phyloP scores from a whole-genome alignment of 2,113 vertebrate species.

The Anoura caudifer region DNA sequence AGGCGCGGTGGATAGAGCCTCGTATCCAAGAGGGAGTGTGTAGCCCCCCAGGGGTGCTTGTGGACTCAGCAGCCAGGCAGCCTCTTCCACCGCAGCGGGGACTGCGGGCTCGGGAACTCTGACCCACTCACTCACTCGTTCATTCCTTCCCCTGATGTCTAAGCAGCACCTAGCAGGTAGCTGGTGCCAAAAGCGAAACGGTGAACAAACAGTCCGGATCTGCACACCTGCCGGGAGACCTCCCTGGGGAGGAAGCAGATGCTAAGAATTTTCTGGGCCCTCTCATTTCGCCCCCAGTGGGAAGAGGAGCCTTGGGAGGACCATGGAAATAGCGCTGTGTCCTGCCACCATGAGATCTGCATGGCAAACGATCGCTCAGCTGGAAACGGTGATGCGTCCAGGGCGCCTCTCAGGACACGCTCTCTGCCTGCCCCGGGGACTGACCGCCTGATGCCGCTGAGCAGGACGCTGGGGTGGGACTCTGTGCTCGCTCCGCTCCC shows the following conservation, averaged over 20 bases:
- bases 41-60: fast-evolving
- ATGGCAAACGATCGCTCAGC: not conserved
- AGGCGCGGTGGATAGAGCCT: fast-evolving
- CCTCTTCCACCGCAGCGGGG: not conserved
- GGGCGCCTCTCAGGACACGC: not conserved
- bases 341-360: not conserved
- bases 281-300: not conserved
- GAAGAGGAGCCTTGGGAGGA: not conserved
- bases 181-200: not conserved
- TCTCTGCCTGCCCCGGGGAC: not conserved
- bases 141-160: not conserved
- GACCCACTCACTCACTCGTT: not conserved
- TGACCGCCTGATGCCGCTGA: not conserved
- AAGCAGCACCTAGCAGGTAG: fast-evolving
- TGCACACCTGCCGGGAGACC: not conserved
- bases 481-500: fast-evolving
- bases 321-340: not conserved
- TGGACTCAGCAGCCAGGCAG: fast-evolving
- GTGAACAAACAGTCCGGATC: fast-evolving
- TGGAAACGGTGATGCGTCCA: fast-evolving
- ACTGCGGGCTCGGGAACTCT: not conserved
- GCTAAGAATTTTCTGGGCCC: not conserved
- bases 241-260: not conserved
- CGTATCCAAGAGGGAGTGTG: not conserved
- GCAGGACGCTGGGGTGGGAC: not conserved